A percentile compares a stretch with the other conserved stretches of the same genome.
Evolutionary conservation across 1,140 invertebrate genomes (phyloP).

Genomic region (Drosophila arawakana): DNA sequence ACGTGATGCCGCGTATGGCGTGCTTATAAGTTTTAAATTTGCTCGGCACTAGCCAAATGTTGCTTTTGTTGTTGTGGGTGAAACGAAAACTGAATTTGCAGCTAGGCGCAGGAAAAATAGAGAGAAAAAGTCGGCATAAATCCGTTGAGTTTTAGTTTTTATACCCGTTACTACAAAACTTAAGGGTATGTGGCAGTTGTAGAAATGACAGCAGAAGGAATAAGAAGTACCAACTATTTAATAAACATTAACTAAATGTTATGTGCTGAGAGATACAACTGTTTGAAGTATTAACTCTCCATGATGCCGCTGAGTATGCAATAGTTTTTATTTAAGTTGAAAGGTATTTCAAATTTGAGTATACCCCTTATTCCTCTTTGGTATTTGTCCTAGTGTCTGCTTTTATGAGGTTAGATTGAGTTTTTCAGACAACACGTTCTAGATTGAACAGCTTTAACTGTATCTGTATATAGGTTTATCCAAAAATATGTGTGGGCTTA

Average conservation of each 20-base stretch:
- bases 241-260: too few relatives aligned
- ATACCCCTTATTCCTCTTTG: neutral
- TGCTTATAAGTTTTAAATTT: constrained; percentile 81
- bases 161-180: too few relatives aligned
- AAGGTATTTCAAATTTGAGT: too few relatives aligned
- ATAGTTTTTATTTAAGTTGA: too few relatives aligned
- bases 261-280: too few relatives aligned
- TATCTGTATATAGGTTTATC: neutral
- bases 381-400: constrained; percentile 21
- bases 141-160: constrained; percentile 29
- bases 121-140: constrained; percentile 26
- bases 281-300: too few relatives aligned
- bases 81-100: constrained; percentile 49
- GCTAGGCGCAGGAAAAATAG: constrained; percentile 45
- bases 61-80: constrained; percentile 26
- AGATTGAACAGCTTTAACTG: constrained; percentile 71
- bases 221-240: too few relatives aligned
- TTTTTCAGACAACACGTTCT: constrained; percentile 60
- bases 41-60: constrained; percentile 40
- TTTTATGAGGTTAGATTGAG: constrained; percentile 42
- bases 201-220: too few relatives aligned
- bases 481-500: constrained; percentile 15
- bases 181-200: too few relatives aligned
- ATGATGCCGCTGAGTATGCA: too few relatives aligned
- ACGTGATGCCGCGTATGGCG: constrained; percentile 50